These are phyloP conservation scores for Salvelinus namaycush DNA, from an alignment of 2,113 vertebrate species.

Conservation along the genomic window DNA sequence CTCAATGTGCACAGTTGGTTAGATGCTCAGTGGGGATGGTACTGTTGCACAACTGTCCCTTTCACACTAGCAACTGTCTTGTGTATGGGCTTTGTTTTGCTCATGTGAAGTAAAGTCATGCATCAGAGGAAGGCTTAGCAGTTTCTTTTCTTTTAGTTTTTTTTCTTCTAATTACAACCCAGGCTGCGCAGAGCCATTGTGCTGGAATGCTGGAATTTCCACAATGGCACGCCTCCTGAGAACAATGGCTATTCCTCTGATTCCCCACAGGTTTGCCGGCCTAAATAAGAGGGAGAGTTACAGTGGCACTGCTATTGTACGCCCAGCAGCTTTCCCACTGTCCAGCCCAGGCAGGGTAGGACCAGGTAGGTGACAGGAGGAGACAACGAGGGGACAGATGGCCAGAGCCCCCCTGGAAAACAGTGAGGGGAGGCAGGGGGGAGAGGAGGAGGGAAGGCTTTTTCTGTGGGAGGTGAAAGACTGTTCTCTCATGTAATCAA, in stretches of 20 bases:
- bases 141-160: conserved; percentile 10
- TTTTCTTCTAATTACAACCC: conserved; percentile 64
- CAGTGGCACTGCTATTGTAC: conserved; percentile 71
- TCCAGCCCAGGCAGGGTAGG: conserved; percentile 47
- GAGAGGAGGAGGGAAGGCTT: conserved; percentile 32
- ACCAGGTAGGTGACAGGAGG: neutral
- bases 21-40: neutral
- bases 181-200: conserved; percentile 64
- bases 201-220: conserved; percentile 59
- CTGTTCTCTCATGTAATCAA: conserved; percentile 59
- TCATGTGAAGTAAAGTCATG: conserved; percentile 67
- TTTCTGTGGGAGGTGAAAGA: conserved; percentile 55
- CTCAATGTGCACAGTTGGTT: neutral
- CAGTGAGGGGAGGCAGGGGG: conserved; percentile 33
- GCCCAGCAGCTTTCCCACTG: conserved; percentile 63
- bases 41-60: neutral
- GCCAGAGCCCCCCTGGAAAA: conserved; percentile 59
- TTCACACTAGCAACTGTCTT: conserved; percentile 5
- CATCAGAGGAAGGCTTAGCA: conserved; percentile 64
- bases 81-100: conserved; percentile 63
- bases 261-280: conserved; percentile 66
- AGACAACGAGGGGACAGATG: conserved; percentile 16
- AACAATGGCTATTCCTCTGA: conserved; percentile 76
- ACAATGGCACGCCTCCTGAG: conserved; percentile 70
- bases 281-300: conserved; percentile 62